A percentile compares a stretch with the other conserved stretches of the same genome.
These are phyloP conservation scores for Blastobasis adustella DNA, from an alignment of 2,888 invertebrate species.

Conservation along the genomic window DNA sequence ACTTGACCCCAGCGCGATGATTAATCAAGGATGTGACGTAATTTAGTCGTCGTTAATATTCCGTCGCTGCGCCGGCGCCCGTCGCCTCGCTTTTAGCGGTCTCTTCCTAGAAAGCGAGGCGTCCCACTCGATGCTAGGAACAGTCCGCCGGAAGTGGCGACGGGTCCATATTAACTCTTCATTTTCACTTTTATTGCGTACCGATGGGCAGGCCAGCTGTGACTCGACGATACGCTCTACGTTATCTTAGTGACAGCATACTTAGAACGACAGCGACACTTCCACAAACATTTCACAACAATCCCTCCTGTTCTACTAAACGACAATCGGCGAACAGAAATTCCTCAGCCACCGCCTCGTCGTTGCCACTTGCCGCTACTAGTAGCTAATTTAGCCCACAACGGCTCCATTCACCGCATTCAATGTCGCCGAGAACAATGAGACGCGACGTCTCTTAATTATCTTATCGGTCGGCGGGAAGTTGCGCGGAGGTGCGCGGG, in stretches of 20 bases:
- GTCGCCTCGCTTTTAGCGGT: slow-evolving; percentile 40
- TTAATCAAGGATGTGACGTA: slow-evolving; percentile 36
- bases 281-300: no score
- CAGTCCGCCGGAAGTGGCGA: slow-evolving; percentile 41
- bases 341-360: no score
- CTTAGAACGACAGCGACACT: no score
- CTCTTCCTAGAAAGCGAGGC: slow-evolving; percentile 64
- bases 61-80: slow-evolving; percentile 36
- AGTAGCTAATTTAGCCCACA: no score
- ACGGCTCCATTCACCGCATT: no score
- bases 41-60: slow-evolving; percentile 46
- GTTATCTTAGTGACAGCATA: no score
- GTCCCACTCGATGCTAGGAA: slow-evolving; percentile 49
- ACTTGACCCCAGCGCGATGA: slow-evolving; percentile 18
- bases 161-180: slow-evolving; percentile 44
- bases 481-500: slow-evolving; percentile 37
- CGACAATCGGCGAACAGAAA: no score
- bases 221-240: no score
- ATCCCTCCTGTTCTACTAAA: no score
- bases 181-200: slow-evolving; percentile 63
- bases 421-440: no score
- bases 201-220: slow-evolving; percentile 17
- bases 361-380: no score
- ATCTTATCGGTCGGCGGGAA: slow-evolving; percentile 44
- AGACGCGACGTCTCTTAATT: slow-evolving; percentile 21